phyloP scores from a whole-genome alignment of 2,797 vertebrate species.

The Bovichtus diacanthus region DNA sequence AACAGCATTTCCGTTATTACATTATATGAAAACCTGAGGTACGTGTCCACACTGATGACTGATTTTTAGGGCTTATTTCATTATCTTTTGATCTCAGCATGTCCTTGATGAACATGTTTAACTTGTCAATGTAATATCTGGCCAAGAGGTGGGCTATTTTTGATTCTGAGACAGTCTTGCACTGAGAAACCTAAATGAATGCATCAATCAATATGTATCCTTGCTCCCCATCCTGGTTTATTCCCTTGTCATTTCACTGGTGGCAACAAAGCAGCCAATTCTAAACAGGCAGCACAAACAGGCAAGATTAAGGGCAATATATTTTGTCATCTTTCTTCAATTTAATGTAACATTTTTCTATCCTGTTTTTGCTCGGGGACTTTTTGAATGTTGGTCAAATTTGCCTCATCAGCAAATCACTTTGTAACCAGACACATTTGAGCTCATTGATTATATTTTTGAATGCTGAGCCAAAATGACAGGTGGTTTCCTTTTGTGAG shows the following conservation, averaged over 20 bases:
- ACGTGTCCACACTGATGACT: conserved; percentile 3
- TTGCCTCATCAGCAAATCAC: conserved; percentile 17
- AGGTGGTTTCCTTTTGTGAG: conserved; percentile 16
- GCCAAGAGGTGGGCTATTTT: conserved; percentile 24
- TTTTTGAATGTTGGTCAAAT: conserved; percentile 11
- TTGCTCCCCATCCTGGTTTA: conserved; percentile 26
- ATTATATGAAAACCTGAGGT: neutral
- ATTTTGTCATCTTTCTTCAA: conserved; percentile 8
- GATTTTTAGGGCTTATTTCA: conserved; percentile 24
- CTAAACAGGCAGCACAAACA: conserved; percentile 30
- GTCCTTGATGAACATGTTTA: conserved; percentile 9
- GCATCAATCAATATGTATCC: conserved; percentile 48
- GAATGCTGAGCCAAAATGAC: conserved; percentile 15
- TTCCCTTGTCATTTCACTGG: conserved; percentile 38
- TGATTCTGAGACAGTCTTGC: conserved; percentile 42
- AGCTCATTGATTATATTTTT: conserved; percentile 25
- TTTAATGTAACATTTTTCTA: conserved; percentile 7
- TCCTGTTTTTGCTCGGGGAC: conserved; percentile 3
- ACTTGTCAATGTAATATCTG: conserved; percentile 11
- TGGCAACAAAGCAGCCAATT: conserved; percentile 33
- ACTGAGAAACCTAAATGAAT: conserved; percentile 53
- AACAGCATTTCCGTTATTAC: conserved; percentile 16
- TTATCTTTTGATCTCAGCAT: conserved; percentile 15
- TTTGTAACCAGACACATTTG: neutral
- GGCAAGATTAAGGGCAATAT: conserved; percentile 5